These are phyloP conservation scores for Puma concolor DNA, from an alignment of 2,113 vertebrate genomes.

Conservation along the genomic window DNA sequence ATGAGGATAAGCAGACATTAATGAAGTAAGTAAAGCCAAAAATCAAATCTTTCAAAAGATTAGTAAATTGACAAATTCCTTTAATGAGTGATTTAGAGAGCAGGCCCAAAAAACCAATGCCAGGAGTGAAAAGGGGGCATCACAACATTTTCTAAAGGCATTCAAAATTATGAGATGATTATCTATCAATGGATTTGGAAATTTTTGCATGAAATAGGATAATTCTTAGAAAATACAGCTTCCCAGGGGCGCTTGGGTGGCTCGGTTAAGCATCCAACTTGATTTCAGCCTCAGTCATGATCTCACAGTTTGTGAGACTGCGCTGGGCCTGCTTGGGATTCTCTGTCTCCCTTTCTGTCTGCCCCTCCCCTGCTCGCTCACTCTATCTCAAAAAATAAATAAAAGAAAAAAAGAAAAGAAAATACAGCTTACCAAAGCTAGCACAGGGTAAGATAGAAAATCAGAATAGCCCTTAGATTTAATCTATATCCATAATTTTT, in stretches of 20 bases:
- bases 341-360: too few species aligned
- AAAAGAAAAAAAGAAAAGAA: background rate
- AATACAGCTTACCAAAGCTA: background rate
- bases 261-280: too few species aligned
- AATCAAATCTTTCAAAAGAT: background rate
- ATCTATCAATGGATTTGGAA: background rate
- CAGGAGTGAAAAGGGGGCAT: background rate
- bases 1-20: background rate
- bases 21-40: background rate
- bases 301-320: too few species aligned
- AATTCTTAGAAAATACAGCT: background rate
- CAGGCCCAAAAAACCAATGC: background rate
- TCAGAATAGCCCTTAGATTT: background rate
- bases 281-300: too few species aligned
- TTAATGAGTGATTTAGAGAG: background rate
- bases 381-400: too few species aligned
- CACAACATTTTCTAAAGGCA: background rate
- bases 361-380: too few species aligned
- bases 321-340: too few species aligned
- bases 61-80: background rate
- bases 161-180: background rate
- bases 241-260: background rate
- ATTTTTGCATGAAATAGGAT: background rate
- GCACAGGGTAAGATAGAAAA: background rate
- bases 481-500: background rate